Evolutionary conservation across 2,888 invertebrate species (phyloP), one percentile per base, ranked within the genome.

Genomic region (Tenthredo scrophulariae): DNA sequence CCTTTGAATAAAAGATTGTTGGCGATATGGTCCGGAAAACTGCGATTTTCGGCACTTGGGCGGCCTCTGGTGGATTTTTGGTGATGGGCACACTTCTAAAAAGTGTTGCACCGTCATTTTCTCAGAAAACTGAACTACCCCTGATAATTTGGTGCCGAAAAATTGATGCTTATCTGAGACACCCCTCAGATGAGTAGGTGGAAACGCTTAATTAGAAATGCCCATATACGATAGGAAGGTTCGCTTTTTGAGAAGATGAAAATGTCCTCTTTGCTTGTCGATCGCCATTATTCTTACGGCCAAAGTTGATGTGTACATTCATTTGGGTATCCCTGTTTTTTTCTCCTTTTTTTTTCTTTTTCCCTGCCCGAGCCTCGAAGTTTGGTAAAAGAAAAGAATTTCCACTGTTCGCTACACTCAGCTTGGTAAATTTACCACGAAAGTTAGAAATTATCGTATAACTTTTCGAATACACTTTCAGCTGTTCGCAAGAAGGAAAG

Each of bases 381-480:
- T 40, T 74, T 43, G 72, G 43, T 4, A 62, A 62, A n/a, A 15
- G n/a, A 29, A 37, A 33, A 40, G n/a, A 22, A 43, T 43, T 74
- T 74, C 29, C n/a, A 26, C 72, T 22, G n/a, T 43, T 22, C 37
- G 72, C 22, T 43, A 74, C n/a, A 74, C 22, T 74, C 43, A 18
- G 54, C n/a, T 43, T 74, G 72, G 22, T 50, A 50, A 46, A 50
- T 77, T 50, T 77, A 77, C 26, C 46, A 75, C 18, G 15, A 50
- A 50, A 77, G 77, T 77, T 77, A n/a, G 29, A 77, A 77, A 77
- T 77, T 77, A 77, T 77, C 50, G 77, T 33, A 77, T 54, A 50
- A 74, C 72, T 74, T 74, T 74, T 74, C 43, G 40, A 43, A 74
- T 43, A 74, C 72, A 74, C 43, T 74, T 74, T 74, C 40, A 43